These are phyloP conservation scores for Apostichopus californicus DNA, from an alignment of 35 echinoderm and acorn worm genomes.

Conservation along the genomic window DNA sequence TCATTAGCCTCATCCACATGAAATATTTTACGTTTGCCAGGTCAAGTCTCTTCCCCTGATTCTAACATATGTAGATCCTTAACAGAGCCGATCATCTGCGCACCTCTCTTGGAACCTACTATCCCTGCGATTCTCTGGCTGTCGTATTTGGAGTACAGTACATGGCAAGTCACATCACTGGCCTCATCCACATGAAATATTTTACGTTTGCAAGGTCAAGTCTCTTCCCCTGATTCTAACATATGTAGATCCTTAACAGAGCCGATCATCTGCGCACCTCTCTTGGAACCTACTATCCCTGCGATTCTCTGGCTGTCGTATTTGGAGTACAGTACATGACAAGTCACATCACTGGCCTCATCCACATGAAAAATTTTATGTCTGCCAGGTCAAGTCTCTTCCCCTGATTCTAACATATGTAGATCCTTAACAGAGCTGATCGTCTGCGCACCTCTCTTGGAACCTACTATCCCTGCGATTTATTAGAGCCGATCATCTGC, in stretches of 20 bases:
- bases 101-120: conserved; percentile 62
- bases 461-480: conserved; percentile 75
- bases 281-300: conserved; percentile 63
- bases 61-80: conserved; percentile 79
- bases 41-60: too few species aligned
- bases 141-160: conserved; percentile 85
- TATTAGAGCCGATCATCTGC: too few species aligned
- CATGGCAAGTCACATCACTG: conserved; percentile 66
- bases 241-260: conserved; percentile 46
- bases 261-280: conserved; percentile 74
- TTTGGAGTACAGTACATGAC: conserved; percentile 73
- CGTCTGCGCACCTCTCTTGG: conserved; percentile 66
- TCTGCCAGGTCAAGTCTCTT: too few species aligned
- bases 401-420: conserved; percentile 66
- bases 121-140: conserved; percentile 72
- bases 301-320: conserved; percentile 85
- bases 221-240: conserved; percentile 67
- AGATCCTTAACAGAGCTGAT: conserved; percentile 61
- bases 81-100: conserved; percentile 73
- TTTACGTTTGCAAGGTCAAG: too few species aligned
- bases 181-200: background rate
- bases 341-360: conserved; percentile 63
- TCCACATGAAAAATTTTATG: background rate
- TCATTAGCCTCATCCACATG: background rate
- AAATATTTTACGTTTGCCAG: too few species aligned